phyloP scores from a whole-genome alignment of 2,888 invertebrate genomes.

The Cheiracanthium punctorium region DNA sequence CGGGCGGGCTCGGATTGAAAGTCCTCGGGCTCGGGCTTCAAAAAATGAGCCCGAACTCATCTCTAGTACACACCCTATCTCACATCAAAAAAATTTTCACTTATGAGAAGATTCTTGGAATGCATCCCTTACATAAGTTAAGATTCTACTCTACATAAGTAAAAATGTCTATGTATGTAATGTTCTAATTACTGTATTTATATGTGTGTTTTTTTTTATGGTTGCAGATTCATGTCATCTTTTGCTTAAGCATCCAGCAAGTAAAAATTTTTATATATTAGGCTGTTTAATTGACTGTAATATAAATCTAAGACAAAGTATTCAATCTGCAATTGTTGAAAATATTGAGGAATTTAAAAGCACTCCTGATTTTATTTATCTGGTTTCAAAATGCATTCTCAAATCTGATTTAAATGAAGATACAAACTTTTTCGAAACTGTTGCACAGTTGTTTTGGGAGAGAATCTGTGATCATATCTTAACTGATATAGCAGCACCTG shows the following conservation, averaged over 20 bases:
- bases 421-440: slow-evolving; percentile 15
- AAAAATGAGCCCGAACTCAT: too few relatives aligned
- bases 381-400: slow-evolving; percentile 35
- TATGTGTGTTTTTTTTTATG: neutral
- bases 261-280: slow-evolving; percentile 36
- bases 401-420: neutral
- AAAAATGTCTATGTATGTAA: too few relatives aligned
- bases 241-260: slow-evolving; percentile 25
- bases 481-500: neutral
- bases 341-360: slow-evolving; percentile 6
- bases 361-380: slow-evolving; percentile 17
- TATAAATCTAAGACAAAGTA: slow-evolving; percentile 1
- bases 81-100: too few relatives aligned
- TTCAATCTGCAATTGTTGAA: slow-evolving; percentile 14
- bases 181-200: neutral
- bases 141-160: too few relatives aligned
- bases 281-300: slow-evolving; percentile 24
- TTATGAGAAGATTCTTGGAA: too few relatives aligned
- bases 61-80: too few relatives aligned
- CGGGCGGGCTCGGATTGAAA: too few relatives aligned
- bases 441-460: slow-evolving; percentile 14
- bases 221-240: slow-evolving; percentile 36
- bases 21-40: too few relatives aligned
- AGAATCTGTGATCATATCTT: slow-evolving; percentile 1
- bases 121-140: too few relatives aligned